Conservation (phyloP, 2,113 vertebrate species). For the Chunga burmeisteri region DNA sequence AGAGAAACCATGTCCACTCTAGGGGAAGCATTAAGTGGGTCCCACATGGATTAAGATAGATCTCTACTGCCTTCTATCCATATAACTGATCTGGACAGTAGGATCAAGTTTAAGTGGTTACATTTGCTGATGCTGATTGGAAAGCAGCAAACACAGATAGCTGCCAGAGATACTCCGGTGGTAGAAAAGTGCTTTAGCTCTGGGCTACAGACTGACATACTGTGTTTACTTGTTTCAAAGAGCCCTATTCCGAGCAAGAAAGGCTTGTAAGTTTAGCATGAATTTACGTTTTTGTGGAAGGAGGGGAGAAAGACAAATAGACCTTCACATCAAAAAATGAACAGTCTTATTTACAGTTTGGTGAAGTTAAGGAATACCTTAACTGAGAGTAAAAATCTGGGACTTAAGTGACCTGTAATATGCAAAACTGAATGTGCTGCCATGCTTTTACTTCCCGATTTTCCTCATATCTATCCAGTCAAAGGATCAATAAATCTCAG, state of each 20-base stretch:
- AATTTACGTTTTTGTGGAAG: neutral
- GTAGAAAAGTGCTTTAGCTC: constrained; percentile 27
- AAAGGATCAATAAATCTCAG: neutral
- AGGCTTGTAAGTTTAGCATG: neutral
- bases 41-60: constrained; percentile 59
- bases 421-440: neutral
- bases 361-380: neutral
- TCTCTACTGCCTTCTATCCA: constrained; percentile 71
- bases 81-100: constrained; percentile 71
- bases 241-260: neutral
- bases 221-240: constrained; percentile 24
- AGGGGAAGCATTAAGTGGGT: constrained; percentile 42
- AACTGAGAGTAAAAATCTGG: neutral
- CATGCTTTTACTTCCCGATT: neutral
- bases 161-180: constrained; percentile 41
- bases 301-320: neutral
- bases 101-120: constrained; percentile 74
- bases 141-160: constrained; percentile 38
- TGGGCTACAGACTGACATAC: neutral
- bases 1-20: constrained; percentile 46
- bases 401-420: neutral
- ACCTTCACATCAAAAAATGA: neutral
- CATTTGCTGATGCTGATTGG: constrained; percentile 65
- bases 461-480: neutral
- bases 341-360: neutral